These are phyloP conservation scores for Philaethria dido DNA, from an alignment of 2,888 invertebrate species.

Conservation along the genomic window DNA sequence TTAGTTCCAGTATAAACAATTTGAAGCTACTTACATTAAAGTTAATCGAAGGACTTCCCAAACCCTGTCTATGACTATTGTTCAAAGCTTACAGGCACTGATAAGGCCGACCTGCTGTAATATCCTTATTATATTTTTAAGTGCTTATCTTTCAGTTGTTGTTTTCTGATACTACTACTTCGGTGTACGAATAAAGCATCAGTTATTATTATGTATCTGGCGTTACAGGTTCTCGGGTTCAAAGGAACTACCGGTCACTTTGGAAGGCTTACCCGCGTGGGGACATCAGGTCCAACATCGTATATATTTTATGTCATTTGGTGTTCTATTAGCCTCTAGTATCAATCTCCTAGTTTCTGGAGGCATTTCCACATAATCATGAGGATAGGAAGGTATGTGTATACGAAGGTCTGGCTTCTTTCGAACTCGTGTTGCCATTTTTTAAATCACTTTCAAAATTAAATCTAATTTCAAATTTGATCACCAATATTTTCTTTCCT, in stretches of 20 bases:
- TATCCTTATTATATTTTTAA: constrained; percentile 52
- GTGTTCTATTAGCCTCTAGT: constrained; percentile 51
- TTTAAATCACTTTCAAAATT: constrained; percentile 1
- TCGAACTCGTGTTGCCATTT: constrained; percentile 57
- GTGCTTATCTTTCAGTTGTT: constrained; percentile 53
- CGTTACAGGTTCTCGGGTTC: too few species aligned
- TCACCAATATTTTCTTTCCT: constrained; percentile 21
- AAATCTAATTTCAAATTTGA: constrained; percentile 6
- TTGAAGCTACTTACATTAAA: neutral
- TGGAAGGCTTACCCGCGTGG: constrained; percentile 37
- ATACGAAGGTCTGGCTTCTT: constrained; percentile 72
- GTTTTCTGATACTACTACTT: neutral
- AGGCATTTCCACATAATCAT: constrained; percentile 76
- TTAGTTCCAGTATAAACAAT: neutral
- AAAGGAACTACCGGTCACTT: too few species aligned
- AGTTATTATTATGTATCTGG: too few species aligned
- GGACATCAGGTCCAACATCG: constrained; percentile 47
- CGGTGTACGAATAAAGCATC: too few species aligned
- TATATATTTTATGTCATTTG: constrained; percentile 55
- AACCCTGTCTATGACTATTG: neutral
- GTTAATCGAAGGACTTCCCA: constrained; percentile 2
- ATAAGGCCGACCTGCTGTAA: constrained; percentile 86
- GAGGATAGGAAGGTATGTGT: constrained; percentile 66
- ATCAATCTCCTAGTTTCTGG: constrained; percentile 57
- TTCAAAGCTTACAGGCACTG: constrained; percentile 79